Conservation (phyloP, 2,113 vertebrate species). For the Charina bottae region DNA sequence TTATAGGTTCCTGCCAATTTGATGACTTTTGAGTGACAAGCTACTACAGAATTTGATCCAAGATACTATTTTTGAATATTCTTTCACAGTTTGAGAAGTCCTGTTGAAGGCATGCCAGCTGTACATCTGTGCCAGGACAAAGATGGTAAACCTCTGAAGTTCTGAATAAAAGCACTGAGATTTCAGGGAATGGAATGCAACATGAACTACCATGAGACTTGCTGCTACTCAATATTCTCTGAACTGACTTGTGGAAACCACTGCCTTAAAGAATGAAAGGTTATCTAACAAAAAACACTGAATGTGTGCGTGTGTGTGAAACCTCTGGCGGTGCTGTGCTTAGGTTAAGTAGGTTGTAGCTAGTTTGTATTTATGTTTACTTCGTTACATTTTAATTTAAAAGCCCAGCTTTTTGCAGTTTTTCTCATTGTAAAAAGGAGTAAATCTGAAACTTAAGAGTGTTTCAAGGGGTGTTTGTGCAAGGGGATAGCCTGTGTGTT, state of each 20-base stretch:
- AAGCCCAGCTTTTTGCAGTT: conserved; percentile 70
- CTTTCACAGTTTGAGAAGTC: conserved; percentile 54
- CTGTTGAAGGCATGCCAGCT: conserved; percentile 73
- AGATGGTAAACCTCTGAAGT: conserved; percentile 71
- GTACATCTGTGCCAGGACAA: conserved; percentile 68
- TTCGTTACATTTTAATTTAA: conserved; percentile 74
- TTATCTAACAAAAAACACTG: conserved; percentile 78
- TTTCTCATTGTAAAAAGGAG: conserved; percentile 58
- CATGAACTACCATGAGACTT: conserved; percentile 77
- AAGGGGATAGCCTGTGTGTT: neutral
- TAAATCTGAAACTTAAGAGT: conserved; percentile 49
- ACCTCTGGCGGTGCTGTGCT: conserved; percentile 80
- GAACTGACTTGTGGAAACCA: conserved; percentile 87
- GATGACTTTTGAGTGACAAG: conserved; percentile 94
- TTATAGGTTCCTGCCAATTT: conserved; percentile 94
- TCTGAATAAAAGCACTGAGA: conserved; percentile 71
- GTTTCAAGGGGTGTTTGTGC: conserved; percentile 52
- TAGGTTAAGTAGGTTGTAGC: conserved; percentile 72
- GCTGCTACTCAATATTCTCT: conserved; percentile 70
- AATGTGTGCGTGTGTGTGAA: conserved; percentile 66
- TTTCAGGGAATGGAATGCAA: conserved; percentile 64
- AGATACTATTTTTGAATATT: conserved; percentile 48
- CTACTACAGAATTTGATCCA: conserved; percentile 48
- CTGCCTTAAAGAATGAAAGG: conserved; percentile 94
- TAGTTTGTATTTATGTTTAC: conserved; percentile 77